These are phyloP conservation scores for Ceyx margarethae DNA, from an alignment of 2,113 vertebrate species.

Conservation along the genomic window DNA sequence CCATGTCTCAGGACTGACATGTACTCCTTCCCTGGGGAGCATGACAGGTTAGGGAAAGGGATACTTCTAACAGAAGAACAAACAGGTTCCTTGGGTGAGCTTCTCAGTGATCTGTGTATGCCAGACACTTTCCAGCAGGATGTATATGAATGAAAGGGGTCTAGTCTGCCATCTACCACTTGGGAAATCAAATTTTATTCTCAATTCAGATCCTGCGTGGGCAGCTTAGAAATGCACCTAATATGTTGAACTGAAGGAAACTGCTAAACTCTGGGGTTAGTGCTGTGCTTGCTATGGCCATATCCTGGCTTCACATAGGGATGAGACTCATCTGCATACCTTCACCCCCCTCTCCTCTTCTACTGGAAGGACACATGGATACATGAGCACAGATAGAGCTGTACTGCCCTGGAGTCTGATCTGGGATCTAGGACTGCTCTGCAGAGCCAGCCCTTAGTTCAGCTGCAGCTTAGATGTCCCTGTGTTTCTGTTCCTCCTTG, in stretches of 20 bases:
- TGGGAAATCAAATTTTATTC: neutral
- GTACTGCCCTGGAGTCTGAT: neutral
- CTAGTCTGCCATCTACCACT: neutral
- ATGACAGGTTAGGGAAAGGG: neutral
- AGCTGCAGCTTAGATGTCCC: neutral
- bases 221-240: neutral
- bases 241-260: neutral
- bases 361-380: neutral
- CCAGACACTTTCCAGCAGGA: neutral
- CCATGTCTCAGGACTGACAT: neutral
- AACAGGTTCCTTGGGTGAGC: neutral
- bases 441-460: neutral
- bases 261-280: neutral
- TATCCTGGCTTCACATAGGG: neutral
- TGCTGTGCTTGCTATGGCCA: neutral
- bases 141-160: neutral
- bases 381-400: neutral
- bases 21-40: neutral
- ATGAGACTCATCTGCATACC: neutral
- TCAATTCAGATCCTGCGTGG: neutral
- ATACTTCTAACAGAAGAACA: neutral
- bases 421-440: neutral
- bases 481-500: neutral
- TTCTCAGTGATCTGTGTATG: neutral
- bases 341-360: neutral